phyloP scores from a whole-genome alignment of 2,113 vertebrate species.

The Atherinomorus stipes region DNA sequence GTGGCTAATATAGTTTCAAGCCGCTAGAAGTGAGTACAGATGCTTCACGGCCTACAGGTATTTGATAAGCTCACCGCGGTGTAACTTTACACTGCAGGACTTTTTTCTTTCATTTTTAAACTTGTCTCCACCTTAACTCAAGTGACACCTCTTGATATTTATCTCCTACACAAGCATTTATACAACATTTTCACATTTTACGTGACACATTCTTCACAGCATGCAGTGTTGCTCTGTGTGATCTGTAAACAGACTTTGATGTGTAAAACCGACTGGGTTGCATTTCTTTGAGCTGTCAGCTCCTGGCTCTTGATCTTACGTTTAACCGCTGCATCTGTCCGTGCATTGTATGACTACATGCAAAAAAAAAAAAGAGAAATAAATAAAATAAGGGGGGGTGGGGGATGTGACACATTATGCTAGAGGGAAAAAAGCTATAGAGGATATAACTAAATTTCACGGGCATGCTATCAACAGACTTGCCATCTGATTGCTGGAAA shows the following conservation, averaged over 20 bases:
- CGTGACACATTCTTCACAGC: constrained; percentile 2
- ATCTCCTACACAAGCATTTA: constrained; percentile 18
- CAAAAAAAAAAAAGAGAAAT: background rate
- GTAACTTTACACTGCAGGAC: background rate
- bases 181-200: background rate
- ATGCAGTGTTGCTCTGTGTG: background rate
- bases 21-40: background rate
- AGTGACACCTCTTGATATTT: constrained; percentile 7
- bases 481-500: background rate
- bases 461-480: background rate
- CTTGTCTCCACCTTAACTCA: constrained; percentile 3
- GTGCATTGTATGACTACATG: background rate
- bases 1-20: background rate
- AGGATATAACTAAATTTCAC: background rate
- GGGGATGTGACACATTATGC: background rate
- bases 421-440: background rate
- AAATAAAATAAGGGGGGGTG: background rate
- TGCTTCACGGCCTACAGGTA: background rate
- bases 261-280: constrained; percentile 3
- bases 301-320: background rate
- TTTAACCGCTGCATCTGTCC: background rate
- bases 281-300: constrained; percentile 5
- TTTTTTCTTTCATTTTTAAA: constrained; percentile 17
- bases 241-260: constrained; percentile 17
- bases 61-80: background rate